These are phyloP conservation scores for Drosophila kuntzei DNA, from an alignment of 2,888 invertebrate genomes.

Conservation along the genomic window DNA sequence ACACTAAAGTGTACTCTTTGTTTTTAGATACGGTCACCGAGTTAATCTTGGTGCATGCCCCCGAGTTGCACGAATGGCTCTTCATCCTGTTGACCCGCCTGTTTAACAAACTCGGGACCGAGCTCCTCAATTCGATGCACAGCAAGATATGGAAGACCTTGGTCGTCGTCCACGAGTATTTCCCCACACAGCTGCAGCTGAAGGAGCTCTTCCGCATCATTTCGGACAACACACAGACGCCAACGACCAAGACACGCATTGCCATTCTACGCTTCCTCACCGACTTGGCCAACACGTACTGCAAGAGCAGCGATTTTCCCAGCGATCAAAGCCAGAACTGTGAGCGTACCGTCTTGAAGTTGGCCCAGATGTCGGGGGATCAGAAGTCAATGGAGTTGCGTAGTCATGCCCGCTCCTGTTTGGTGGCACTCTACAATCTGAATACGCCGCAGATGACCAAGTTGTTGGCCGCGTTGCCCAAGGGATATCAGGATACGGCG, in stretches of 20 bases:
- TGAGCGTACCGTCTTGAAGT: constrained; percentile 90
- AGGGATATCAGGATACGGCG: constrained; percentile 91
- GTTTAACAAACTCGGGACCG: constrained; percentile 95
- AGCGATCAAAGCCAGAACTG: constrained; percentile 77
- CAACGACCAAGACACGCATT: constrained; percentile 92
- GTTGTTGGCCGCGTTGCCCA: constrained; percentile 90
- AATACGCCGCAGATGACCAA: constrained; percentile 96
- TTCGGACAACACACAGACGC: constrained; percentile 96
- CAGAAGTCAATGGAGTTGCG: constrained; percentile 90
- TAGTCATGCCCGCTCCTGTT: constrained; percentile 89
- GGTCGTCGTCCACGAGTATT: constrained; percentile 90
- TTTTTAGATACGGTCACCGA: constrained; percentile 97
- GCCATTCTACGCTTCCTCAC: constrained; percentile 91
- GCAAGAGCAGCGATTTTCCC: constrained; percentile 86
- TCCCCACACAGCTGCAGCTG: constrained; percentile 89
- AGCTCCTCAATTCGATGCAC: constrained; percentile 95
- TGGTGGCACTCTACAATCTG: constrained; percentile 95
- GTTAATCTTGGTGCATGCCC: constrained; percentile 93
- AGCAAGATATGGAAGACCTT: constrained; percentile 95
- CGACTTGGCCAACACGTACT: constrained; percentile 88
- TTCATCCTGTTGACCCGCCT: constrained; percentile 94
- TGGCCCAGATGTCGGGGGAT: constrained; percentile 90
- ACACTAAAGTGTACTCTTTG: constrained; percentile 96
- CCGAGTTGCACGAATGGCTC: constrained; percentile 96
- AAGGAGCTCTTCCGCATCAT: constrained; percentile 91